Percentiles rank a stretch among this genome's conserved stretches.
Evolutionary conservation across 2,113 vertebrate genomes (phyloP).

Genomic region (human): DNA sequence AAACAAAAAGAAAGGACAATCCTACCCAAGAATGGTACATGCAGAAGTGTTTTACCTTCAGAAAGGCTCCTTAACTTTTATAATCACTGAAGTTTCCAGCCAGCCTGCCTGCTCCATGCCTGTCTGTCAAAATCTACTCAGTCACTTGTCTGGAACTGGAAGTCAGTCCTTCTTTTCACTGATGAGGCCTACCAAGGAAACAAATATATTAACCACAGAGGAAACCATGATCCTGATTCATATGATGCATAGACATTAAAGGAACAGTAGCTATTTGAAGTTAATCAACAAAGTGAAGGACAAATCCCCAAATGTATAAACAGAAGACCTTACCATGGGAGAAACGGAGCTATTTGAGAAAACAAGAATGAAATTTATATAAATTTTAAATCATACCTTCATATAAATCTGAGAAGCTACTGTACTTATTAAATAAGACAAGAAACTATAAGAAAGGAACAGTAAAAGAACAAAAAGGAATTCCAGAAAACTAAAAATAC

Average conservation of each 20-base stretch:
- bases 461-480: background rate
- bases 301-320: background rate
- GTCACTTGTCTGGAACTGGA: background rate
- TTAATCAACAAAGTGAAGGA: background rate
- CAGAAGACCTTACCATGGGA: background rate
- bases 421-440: background rate
- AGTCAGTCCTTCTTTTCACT: background rate
- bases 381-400: slow-evolving; percentile 2
- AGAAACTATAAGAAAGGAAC: background rate
- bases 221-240: background rate
- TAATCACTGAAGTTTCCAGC: background rate
- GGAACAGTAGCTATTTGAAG: background rate
- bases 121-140: background rate
- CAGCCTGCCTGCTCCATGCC: background rate
- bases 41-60: background rate
- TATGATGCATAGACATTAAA: background rate
- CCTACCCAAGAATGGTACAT: background rate
- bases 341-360: background rate
- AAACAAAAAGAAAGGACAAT: background rate
- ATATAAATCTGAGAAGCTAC: background rate
- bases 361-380: background rate
- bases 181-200: background rate
- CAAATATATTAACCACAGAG: background rate
- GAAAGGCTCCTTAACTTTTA: background rate
- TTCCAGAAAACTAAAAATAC: background rate